Evolutionary conservation across 2,113 vertebrate genomes (phyloP).

Genomic region (Nyctereutes procyonoides): DNA sequence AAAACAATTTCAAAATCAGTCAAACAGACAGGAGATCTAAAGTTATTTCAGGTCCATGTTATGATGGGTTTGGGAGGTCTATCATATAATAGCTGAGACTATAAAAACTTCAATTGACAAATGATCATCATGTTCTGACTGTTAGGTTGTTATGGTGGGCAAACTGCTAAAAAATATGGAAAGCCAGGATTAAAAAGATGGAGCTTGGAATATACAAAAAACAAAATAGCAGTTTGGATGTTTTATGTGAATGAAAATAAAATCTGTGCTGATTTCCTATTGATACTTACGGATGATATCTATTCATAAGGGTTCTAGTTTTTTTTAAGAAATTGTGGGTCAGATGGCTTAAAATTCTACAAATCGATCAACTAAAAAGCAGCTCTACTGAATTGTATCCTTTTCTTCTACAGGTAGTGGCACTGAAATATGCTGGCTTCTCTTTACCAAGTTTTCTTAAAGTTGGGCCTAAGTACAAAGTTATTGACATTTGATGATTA

Average conservation of each 20-base stretch:
- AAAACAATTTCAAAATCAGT: background rate
- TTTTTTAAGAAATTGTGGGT: background rate
- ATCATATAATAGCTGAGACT: background rate
- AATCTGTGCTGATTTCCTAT: background rate
- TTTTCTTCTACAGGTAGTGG: background rate
- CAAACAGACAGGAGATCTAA: background rate
- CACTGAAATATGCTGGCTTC: background rate
- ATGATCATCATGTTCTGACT: background rate
- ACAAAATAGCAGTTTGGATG: background rate
- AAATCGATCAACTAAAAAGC: background rate
- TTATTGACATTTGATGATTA: background rate
- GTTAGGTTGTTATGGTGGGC: background rate
- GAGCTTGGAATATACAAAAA: background rate
- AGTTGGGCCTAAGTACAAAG: background rate
- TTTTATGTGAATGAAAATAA: background rate
- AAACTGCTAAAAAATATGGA: background rate
- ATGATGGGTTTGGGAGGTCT: background rate
- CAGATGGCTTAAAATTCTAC: background rate
- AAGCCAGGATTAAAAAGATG: background rate
- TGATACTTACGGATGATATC: background rate
- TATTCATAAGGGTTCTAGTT: background rate
- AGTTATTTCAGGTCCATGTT: background rate
- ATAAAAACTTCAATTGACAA: background rate
- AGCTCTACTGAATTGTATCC: background rate
- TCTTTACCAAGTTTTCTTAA: background rate